Percentiles rank a stretch among this genome's conserved stretches.
Evolutionary conservation across 2,113 vertebrate genomes (phyloP).

Genomic region (Erythrocercus mccallii): DNA sequence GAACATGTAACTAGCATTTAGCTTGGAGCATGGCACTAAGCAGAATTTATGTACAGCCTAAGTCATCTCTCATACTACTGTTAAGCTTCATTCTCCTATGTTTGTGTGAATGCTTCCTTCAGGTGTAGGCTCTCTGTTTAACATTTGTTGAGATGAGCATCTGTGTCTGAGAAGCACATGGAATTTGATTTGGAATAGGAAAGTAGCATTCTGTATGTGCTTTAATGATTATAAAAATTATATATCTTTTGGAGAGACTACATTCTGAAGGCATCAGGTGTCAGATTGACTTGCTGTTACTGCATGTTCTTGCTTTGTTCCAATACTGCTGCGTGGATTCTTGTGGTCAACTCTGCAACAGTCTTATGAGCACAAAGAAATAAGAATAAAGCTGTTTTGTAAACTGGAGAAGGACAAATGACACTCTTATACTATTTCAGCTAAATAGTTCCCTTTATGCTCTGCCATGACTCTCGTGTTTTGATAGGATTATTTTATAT

Average conservation of each 20-base stretch:
- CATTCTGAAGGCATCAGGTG: not conserved
- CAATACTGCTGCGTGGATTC: rapidly evolving
- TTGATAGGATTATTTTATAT: not conserved
- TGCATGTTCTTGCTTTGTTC: not conserved
- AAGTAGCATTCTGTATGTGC: not conserved
- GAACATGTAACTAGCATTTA: not conserved
- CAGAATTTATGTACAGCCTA: not conserved
- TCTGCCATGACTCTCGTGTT: not conserved
- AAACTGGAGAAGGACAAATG: not conserved
- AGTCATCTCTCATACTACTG: not conserved
- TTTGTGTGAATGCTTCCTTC: not conserved
- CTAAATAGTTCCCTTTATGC: not conserved
- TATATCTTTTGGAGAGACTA: not conserved
- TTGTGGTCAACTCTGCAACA: not conserved
- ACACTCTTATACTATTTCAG: not conserved
- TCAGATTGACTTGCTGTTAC: not conserved
- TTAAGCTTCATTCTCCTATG: not conserved
- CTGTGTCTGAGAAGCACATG: not conserved
- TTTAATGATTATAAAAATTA: not conserved
- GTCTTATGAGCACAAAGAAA: not conserved
- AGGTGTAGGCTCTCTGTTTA: not conserved
- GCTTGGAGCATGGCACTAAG: not conserved
- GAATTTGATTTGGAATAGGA: not conserved
- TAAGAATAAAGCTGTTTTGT: not conserved
- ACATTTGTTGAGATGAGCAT: not conserved